These are phyloP conservation scores for Dermatemys mawii DNA, from an alignment of 2,113 vertebrate genomes.

Conservation along the genomic window DNA sequence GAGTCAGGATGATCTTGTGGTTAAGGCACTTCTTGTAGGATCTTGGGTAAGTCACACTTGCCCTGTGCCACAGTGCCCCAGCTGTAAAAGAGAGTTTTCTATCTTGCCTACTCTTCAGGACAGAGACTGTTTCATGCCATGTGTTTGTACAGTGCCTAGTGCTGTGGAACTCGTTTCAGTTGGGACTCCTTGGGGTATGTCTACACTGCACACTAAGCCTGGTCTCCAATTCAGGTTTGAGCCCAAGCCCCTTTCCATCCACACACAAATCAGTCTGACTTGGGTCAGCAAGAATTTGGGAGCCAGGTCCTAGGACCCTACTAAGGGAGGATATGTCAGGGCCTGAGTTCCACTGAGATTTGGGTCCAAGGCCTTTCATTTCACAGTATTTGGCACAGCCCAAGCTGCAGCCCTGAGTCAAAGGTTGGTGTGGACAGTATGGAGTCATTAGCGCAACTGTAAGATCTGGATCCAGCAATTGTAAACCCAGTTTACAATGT, in stretches of 20 bases:
- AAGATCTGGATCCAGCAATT: too few species aligned
- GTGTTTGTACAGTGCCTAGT: too few species aligned
- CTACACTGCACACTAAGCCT: not conserved
- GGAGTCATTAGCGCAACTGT: not conserved
- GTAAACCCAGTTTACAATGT: not conserved
- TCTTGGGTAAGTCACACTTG: too few species aligned
- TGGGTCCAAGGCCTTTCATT: not conserved
- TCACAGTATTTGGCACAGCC: not conserved
- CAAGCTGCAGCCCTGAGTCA: not conserved
- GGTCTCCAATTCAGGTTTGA: not conserved
- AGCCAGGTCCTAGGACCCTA: too few species aligned
- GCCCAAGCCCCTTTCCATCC: not conserved
- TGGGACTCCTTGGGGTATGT: not conserved
- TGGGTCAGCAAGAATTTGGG: not conserved
- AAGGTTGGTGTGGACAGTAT: not conserved
- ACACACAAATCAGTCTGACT: not conserved
- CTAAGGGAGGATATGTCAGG: too few species aligned
- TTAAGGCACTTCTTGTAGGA: too few species aligned
- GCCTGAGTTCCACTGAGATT: not conserved
- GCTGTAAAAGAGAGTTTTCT: too few species aligned
- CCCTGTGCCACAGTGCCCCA: too few species aligned
- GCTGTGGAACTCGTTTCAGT: too few species aligned
- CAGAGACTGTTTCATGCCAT: not conserved
- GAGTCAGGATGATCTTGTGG: too few species aligned
- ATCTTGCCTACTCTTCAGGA: not conserved